Percentiles rank a stretch among this genome's conserved stretches.
Evolutionary conservation across 1,140 invertebrate species (phyloP).

Genomic region (Oedothorax gibbosus): DNA sequence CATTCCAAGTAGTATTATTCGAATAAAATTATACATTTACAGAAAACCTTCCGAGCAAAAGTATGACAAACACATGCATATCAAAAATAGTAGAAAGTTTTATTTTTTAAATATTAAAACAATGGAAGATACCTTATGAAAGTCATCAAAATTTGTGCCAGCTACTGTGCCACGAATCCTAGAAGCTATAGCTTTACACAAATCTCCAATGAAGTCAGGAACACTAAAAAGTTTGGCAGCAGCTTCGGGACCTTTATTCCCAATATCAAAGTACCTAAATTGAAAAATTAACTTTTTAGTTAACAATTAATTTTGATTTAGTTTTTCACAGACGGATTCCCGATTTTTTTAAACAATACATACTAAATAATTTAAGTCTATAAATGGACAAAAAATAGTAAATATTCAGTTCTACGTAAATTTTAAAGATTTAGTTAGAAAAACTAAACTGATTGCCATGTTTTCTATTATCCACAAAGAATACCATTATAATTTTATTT

Average conservation of each 20-base stretch:
- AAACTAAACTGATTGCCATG: too few relatives aligned
- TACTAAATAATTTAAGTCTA: not conserved
- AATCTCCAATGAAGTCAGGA: constrained; percentile 73
- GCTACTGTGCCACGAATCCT: constrained; percentile 72
- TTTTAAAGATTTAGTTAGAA: too few relatives aligned
- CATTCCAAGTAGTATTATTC: too few relatives aligned
- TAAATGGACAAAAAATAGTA: not conserved
- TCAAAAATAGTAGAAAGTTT: too few relatives aligned
- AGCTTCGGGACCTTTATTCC: constrained; percentile 65
- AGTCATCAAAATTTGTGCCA: constrained; percentile 72
- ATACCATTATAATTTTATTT: too few relatives aligned
- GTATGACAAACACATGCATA: too few relatives aligned
- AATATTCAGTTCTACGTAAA: not conserved
- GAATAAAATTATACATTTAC: too few relatives aligned
- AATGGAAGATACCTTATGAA: constrained; percentile 69
- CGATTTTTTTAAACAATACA: not conserved
- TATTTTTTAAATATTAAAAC: not conserved
- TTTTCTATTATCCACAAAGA: too few relatives aligned
- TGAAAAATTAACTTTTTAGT: constrained; percentile 16
- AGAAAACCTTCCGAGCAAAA: too few relatives aligned
- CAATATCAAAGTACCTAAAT: constrained; percentile 70
- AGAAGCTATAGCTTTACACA: constrained; percentile 73
- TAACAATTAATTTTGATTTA: not conserved
- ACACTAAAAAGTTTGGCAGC: constrained; percentile 71
- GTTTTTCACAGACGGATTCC: not conserved